Conservation (phyloP, 2,888 invertebrate species). For the Ariolimax columbianus region DNA sequence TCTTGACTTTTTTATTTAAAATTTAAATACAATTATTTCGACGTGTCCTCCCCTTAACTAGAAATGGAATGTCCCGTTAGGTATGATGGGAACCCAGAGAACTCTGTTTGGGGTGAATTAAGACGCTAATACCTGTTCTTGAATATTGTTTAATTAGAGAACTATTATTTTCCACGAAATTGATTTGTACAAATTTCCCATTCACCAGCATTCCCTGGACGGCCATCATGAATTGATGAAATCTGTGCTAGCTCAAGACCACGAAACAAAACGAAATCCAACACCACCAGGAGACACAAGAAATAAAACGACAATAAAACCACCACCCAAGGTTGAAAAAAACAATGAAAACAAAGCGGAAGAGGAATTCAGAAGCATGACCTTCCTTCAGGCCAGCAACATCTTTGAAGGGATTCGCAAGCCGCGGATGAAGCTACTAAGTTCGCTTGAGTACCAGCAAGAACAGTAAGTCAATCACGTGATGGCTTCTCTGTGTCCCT, state of each 20-base stretch:
- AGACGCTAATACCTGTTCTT: no score
- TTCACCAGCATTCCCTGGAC: constrained; percentile 37
- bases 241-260: constrained; percentile 13
- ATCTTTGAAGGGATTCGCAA: constrained; percentile 27
- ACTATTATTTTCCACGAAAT: no score
- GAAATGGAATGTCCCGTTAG: no score
- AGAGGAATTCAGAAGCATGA: background rate
- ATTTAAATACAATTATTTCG: no score
- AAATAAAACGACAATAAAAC: background rate
- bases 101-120: no score
- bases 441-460: constrained; percentile 28
- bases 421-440: constrained; percentile 25
- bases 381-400: constrained; percentile 36
- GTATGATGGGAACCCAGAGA: no score
- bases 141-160: no score
- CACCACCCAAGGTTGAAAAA: background rate
- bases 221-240: constrained; percentile 42
- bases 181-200: background rate
- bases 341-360: background rate
- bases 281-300: background rate
- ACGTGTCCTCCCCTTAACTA: no score
- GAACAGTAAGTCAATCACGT: constrained; percentile 10
- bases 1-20: background rate
- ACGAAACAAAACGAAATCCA: background rate
- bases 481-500: background rate